A percentile compares a stretch with the other conserved stretches of the same genome.
phyloP scores from a whole-genome alignment of 2,113 vertebrate genomes.

The Spheniscus mendiculus region DNA sequence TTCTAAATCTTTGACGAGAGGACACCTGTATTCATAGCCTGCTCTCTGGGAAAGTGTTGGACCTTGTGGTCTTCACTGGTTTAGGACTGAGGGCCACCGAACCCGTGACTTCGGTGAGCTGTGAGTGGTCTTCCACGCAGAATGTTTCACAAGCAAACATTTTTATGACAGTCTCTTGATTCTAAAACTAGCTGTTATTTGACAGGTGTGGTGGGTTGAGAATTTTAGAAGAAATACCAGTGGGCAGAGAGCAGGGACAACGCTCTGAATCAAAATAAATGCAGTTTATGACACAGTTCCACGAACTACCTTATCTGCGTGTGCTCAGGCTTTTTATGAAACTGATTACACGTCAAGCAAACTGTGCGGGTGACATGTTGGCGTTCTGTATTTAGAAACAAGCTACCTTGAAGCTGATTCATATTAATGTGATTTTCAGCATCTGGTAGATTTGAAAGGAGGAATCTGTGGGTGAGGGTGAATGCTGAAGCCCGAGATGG shows the following conservation, averaged over 20 bases:
- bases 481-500: neutral
- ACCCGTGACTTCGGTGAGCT: neutral
- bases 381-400: slow-evolving; percentile 20
- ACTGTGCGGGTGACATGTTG: slow-evolving; percentile 24
- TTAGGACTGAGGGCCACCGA: neutral
- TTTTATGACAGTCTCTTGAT: neutral
- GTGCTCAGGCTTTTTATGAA: slow-evolving; percentile 42
- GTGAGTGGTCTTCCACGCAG: neutral
- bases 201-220: neutral
- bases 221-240: neutral
- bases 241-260: neutral
- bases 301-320: slow-evolving; percentile 33
- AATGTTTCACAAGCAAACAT: neutral
- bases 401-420: slow-evolving; percentile 42
- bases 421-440: slow-evolving; percentile 47
- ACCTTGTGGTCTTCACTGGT: neutral
- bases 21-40: neutral
- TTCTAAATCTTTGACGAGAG: neutral
- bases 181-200: neutral
- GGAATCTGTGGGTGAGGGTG: neutral
- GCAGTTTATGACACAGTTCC: slow-evolving; percentile 16
- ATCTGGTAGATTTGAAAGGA: slow-evolving; percentile 36
- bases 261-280: neutral
- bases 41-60: neutral
- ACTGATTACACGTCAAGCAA: neutral